Conservation (phyloP, 2,797 vertebrate species). For the Brachyalestes nurse region DNA sequence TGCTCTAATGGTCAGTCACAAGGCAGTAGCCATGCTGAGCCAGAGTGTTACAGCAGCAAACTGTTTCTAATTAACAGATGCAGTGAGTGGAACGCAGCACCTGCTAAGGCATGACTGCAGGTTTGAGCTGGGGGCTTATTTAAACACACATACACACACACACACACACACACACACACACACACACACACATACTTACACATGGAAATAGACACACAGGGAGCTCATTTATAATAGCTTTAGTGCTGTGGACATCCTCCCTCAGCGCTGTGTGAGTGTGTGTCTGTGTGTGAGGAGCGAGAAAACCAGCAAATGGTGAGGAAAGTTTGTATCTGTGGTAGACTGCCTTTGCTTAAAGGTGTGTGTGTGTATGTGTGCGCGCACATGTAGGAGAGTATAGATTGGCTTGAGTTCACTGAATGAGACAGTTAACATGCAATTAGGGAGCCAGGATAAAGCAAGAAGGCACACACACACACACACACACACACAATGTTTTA, state of each 20-base stretch:
- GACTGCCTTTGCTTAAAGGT: slow-evolving; percentile 8
- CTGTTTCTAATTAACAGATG: slow-evolving; percentile 79
- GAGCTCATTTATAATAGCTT: slow-evolving; percentile 63
- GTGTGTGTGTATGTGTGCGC: background rate
- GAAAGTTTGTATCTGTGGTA: slow-evolving; percentile 2
- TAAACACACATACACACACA: slow-evolving; percentile 33
- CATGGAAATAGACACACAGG: background rate
- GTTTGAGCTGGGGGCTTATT: slow-evolving; percentile 46
- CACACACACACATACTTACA: slow-evolving; percentile 21
- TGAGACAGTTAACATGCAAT: slow-evolving; percentile 35
- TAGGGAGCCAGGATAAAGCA: background rate
- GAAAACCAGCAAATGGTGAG: slow-evolving; percentile 27
- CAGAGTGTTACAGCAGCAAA: slow-evolving; percentile 64
- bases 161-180: slow-evolving; percentile 10
- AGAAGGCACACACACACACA: slow-evolving; percentile 5
- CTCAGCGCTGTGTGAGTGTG: slow-evolving; percentile 45
- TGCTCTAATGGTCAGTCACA: slow-evolving; percentile 75
- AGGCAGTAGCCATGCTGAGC: slow-evolving; percentile 65
- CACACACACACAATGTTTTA: background rate
- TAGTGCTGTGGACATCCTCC: slow-evolving; percentile 53
- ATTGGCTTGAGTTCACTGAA: slow-evolving; percentile 31
- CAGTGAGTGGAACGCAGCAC: slow-evolving; percentile 78
- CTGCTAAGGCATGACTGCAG: slow-evolving; percentile 72
- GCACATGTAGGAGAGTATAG: background rate
- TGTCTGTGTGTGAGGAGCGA: slow-evolving; percentile 47